Conservation (phyloP, 1,140 invertebrate species). For the Pseudomyrmex pallidus region DNA sequence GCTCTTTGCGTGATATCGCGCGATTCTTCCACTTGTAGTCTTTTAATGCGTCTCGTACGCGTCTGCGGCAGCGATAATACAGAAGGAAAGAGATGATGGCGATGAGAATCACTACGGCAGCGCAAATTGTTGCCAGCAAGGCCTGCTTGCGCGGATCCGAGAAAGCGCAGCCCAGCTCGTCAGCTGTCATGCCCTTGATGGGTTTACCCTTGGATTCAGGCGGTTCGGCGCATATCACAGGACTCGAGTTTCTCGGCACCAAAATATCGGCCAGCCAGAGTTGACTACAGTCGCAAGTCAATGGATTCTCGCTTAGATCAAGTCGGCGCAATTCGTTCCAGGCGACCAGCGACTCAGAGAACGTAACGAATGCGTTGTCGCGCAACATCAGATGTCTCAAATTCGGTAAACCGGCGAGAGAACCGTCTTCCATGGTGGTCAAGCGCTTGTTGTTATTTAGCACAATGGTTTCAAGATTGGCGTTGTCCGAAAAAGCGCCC, state of each 20-base stretch:
- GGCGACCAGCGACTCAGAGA: constrained; percentile 91
- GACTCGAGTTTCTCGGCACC: constrained; percentile 89
- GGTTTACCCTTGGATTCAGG: constrained; percentile 89
- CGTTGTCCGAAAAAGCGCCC: constrained; percentile 91
- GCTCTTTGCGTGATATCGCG: constrained; percentile 91
- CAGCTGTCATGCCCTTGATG: constrained; percentile 88
- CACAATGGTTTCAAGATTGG: constrained; percentile 91
- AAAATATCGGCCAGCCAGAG: constrained; percentile 93
- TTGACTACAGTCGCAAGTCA: constrained; percentile 92
- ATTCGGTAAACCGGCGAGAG: constrained; percentile 91
- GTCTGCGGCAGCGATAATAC: constrained; percentile 91
- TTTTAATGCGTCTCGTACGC: constrained; percentile 91
- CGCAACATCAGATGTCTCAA: constrained; percentile 90
- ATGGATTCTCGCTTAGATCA: constrained; percentile 93
- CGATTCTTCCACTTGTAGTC: constrained; percentile 93
- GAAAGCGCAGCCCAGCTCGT: constrained; percentile 92
- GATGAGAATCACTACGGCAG: constrained; percentile 88
- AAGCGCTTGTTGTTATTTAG: constrained; percentile 92
- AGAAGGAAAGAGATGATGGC: constrained; percentile 89
- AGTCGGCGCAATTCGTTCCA: constrained; percentile 91
- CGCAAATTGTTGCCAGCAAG: constrained; percentile 90
- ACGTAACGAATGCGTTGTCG: constrained; percentile 91
- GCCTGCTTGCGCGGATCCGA: constrained; percentile 91
- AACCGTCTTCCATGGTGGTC: constrained; percentile 89
- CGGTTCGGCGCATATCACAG: constrained; percentile 91